Evolutionary conservation across 2,797 vertebrate species (phyloP), one percentile per base, ranked within the genome.

Genomic region (Psittacula echo): DNA sequence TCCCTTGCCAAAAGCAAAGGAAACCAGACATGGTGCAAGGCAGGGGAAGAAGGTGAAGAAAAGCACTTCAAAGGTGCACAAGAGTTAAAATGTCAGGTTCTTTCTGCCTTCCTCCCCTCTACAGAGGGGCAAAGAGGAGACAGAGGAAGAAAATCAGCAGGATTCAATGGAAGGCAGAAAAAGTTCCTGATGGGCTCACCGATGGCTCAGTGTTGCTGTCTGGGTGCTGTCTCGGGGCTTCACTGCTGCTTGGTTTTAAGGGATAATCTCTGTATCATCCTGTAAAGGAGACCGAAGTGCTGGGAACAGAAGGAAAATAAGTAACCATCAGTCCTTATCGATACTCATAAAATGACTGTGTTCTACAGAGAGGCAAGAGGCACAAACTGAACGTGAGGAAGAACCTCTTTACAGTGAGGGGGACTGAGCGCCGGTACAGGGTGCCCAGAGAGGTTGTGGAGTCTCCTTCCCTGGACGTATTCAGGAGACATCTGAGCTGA

Each of bases 281-380:
- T 98, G 97, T 99, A 99, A 66, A 99, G 98, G 75, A 99, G 56
- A 14, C 98, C 98, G 56, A 99, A 99, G 97, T 99, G 98, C 99
- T 99, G 97, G 30, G 78, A 95, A 87, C 17, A 85, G 81, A 53
- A 64, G 13, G 48, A 86, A 71, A 53, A 13, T 8, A 61, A 90
- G 67, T 83, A 77, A 91, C 16, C 17, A 13, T 34, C 17, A 85
- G 82, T 37, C 48, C 56, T 60, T 71, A 32, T 11, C 20, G 70
- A 48, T 37, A 45, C 45, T 37, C 64, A 51, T 37, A 47, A 45
- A 86, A 82, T 13, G 13, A 47, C 39, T 48, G 21, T 61, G 48
- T 48, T 62, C 70, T 62, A 19, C 44, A 58, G 34, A 76, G 39
- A 44, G 56, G 56, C 56, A 60, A 60, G 23, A 60, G 34, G 10